Base-by-base conservation (phyloP, 2,113 vertebrate genomes). In the Oreochromis niloticus region DNA sequence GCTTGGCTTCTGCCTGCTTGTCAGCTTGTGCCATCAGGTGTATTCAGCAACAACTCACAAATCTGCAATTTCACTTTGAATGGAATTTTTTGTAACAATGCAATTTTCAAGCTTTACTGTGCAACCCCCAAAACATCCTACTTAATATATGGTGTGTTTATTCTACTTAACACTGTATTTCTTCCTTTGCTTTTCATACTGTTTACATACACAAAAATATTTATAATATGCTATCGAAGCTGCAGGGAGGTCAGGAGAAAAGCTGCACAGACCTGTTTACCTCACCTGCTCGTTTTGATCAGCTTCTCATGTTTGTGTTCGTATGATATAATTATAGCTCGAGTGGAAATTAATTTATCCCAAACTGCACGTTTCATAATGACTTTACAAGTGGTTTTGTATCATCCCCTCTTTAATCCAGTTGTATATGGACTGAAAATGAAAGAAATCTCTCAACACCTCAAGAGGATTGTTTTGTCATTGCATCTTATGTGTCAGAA, bases 181-280 rank as follows among this genome's bases (percentile, higher is more conserved):
- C 2, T 75, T 3, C 82, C 82, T 57, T 3, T 30, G 4, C 1
- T 75, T 32, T 75, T 84, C 36, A 75, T 84, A 41, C 4, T 75
- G 0, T 84, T 75, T 19, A 71, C 63, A 2, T 83, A 83, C 4
- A 17, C 34, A 7, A 24, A 14, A 1, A 83, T 83, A 59, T n/a
- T 5, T 81, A 4, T 54, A 9, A 54, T n/a, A n/a, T 19, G 22
- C 52, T n/a, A 13, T 13, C 6, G 2, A 5, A 75, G 66, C 41
- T 14, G 36, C 4, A 39, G 6, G 14, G 36, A 84, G 32, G 7
- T 84, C 9, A 75, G 34, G 14, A 84, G 5, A 19, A 84, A 73
- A 36, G 82, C 59, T n/a, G 63, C 50, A 30, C n/a, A 73, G 50
- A 84, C 82, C 48, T 84, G 66, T 32, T 73, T 84, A 73, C 82